These are phyloP conservation scores for Myxocyprinus asiaticus DNA, from an alignment of 2,113 vertebrate species.

Conservation along the genomic window DNA sequence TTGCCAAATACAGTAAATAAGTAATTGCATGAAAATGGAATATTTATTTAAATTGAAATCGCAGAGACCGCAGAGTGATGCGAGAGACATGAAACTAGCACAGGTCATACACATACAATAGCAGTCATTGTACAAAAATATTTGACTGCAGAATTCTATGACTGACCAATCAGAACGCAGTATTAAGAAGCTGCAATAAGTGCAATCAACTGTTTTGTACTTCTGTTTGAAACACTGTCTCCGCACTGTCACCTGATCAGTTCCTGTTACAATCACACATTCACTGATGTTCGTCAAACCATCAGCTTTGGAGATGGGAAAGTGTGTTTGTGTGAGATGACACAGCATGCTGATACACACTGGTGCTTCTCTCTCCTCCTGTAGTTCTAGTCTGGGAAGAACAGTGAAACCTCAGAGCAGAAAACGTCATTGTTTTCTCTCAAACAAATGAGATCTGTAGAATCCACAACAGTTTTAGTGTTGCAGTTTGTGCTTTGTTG, in stretches of 20 bases:
- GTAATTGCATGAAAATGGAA: no score
- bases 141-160: no score
- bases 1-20: no score
- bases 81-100: no score
- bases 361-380: conserved; percentile 19
- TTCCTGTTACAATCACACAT: conserved; percentile 12
- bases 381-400: conserved; percentile 8
- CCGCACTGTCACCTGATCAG: not conserved
- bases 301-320: not conserved
- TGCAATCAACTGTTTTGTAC: no score
- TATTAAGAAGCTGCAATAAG: no score
- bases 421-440: conserved; percentile 26
- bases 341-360: conserved; percentile 27
- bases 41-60: no score
- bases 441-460: conserved; percentile 16
- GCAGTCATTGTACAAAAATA: no score
- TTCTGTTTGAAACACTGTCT: not conserved
- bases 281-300: not conserved
- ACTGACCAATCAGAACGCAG: no score
- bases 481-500: not conserved
- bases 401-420: conserved; percentile 13
- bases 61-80: no score
- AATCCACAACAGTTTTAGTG: conserved; percentile 10
- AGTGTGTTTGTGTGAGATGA: not conserved
- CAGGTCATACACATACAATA: no score